A percentile compares a stretch with the other conserved stretches of the same genome.
Evolutionary conservation across 2,113 vertebrate species (phyloP).

Genomic region (Chauna torquata): DNA sequence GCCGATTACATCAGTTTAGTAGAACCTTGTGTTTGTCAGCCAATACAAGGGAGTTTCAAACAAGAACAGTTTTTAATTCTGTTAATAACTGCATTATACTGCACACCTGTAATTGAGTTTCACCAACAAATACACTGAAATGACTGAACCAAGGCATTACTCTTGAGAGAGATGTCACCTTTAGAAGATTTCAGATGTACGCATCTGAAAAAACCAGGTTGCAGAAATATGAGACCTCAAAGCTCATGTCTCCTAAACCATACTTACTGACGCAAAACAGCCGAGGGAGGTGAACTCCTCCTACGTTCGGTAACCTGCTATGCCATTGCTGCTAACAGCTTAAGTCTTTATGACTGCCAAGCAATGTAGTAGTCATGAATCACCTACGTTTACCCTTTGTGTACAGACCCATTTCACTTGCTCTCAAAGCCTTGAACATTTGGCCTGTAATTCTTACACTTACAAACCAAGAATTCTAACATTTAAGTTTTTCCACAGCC

Average conservation of each 20-base stretch:
- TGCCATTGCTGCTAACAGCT: conserved; percentile 58
- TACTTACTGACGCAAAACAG: conserved; percentile 68
- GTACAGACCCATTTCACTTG: conserved; percentile 67
- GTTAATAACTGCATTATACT: conserved; percentile 70
- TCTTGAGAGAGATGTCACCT: conserved; percentile 51
- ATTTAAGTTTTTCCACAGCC: conserved; percentile 30
- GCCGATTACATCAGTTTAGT: not conserved
- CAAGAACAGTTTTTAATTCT: conserved; percentile 69
- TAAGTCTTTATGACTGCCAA: conserved; percentile 54
- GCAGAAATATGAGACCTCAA: conserved; percentile 66
- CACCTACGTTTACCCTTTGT: conserved; percentile 53
- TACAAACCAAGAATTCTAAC: conserved; percentile 59
- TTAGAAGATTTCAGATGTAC: conserved; percentile 43
- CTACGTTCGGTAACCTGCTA: conserved; percentile 64
- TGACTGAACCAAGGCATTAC: conserved; percentile 64
- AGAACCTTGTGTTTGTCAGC: conserved; percentile 28
- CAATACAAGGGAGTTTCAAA: conserved; percentile 62
- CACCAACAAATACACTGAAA: conserved; percentile 74
- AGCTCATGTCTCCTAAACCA: conserved; percentile 65
- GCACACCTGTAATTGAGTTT: conserved; percentile 82
- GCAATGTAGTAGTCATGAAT: conserved; percentile 56
- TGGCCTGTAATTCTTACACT: conserved; percentile 68
- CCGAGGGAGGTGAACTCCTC: conserved; percentile 66
- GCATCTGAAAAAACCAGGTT: conserved; percentile 68
- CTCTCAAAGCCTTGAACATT: conserved; percentile 49